phyloP scores from a whole-genome alignment of 2,113 vertebrate species.

The Pelusios castaneus region DNA sequence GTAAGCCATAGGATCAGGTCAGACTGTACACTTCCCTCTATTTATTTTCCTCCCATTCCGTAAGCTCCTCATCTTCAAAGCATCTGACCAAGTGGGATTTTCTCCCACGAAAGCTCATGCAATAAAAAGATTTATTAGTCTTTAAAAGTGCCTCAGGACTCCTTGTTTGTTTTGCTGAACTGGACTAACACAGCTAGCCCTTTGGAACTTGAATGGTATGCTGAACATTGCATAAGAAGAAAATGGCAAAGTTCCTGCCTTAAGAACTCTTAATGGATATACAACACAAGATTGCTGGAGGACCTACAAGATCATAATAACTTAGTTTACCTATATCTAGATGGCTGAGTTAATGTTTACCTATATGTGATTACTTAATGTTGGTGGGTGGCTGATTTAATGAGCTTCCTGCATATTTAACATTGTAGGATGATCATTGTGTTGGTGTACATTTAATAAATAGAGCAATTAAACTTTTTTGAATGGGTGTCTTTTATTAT shows the following conservation, averaged over 20 bases:
- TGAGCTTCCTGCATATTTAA: background rate
- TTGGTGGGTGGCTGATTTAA: background rate
- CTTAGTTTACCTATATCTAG: background rate
- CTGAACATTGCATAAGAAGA: background rate
- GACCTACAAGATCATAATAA: background rate
- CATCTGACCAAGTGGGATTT: too few species aligned
- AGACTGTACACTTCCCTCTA: too few species aligned
- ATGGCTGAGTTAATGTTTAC: background rate
- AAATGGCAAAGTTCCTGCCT: background rate
- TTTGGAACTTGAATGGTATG: too few species aligned
- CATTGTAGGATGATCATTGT: background rate
- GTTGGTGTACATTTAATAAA: background rate
- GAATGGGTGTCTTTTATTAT: background rate
- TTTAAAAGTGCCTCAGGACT: too few species aligned
- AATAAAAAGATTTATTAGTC: too few species aligned
- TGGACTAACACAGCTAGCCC: too few species aligned
- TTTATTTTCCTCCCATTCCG: too few species aligned
- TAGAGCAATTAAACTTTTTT: background rate
- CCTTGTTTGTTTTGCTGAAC: too few species aligned
- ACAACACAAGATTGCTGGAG: background rate
- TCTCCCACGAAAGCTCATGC: too few species aligned
- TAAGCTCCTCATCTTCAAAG: too few species aligned
- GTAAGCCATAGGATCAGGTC: too few species aligned
- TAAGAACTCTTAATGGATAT: background rate
- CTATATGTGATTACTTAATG: background rate